phyloP scores from a whole-genome alignment of 2,113 vertebrate genomes.

The Tympanuchus pallidicinctus region DNA sequence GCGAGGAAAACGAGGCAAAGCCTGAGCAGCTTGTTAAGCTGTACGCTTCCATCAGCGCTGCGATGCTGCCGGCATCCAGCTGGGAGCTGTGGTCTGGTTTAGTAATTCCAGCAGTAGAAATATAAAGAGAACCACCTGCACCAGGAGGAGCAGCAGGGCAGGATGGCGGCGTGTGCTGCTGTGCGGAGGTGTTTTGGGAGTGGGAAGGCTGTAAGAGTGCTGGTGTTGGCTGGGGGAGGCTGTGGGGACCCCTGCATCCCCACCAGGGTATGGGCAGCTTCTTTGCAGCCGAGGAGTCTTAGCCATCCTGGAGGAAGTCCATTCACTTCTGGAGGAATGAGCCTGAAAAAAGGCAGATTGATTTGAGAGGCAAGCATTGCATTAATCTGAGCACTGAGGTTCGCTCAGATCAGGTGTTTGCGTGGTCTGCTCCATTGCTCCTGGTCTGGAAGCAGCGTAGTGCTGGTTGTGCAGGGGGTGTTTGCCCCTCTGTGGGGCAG shows the following conservation, averaged over 20 bases:
- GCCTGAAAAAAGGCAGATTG: background rate
- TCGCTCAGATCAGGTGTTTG: background rate
- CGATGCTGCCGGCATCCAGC: background rate
- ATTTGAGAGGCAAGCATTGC: slow-evolving; percentile 41
- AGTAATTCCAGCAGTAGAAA: background rate
- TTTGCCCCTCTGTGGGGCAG: too few species aligned
- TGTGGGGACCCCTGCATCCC: accelerated
- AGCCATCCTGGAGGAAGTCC: too few species aligned
- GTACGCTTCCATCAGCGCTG: background rate
- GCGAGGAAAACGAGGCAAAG: slow-evolving; percentile 19
- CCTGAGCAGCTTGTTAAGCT: slow-evolving; percentile 37
- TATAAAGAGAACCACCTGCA: background rate
- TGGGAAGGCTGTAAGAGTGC: background rate
- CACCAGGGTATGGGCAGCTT: accelerated
- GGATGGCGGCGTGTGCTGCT: background rate
- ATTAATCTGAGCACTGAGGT: slow-evolving; percentile 22
- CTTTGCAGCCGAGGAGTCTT: background rate
- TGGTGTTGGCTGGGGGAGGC: background rate
- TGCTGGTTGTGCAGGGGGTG: too few species aligned
- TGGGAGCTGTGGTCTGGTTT: background rate
- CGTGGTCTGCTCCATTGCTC: background rate
- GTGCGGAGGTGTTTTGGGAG: background rate
- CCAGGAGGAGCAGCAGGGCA: background rate
- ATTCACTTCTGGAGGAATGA: background rate
- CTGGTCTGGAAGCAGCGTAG: background rate